Evolutionary conservation across 1,140 invertebrate genomes (phyloP), one percentile per base, ranked within the genome.

Genomic region (Neodiprion pinetum): DNA sequence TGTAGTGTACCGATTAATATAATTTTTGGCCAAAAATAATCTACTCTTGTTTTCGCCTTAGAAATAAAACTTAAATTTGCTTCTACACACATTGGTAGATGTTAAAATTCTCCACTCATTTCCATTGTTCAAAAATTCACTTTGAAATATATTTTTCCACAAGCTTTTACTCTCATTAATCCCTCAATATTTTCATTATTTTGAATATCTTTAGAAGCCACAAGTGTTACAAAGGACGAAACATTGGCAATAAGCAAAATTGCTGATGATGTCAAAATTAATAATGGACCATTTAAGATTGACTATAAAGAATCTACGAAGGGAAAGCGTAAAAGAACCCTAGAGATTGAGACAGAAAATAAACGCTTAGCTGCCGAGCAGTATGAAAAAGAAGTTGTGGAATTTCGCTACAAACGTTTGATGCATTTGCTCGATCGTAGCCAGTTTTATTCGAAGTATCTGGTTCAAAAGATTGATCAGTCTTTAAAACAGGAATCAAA

Each of bases 371-470:
- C 48, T 1, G 75, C 81, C 21, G 78, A 84, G 49, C 65, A 80
- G 9, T 82, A 82, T 73, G 70, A 83, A n/a, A 17, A 61, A 1
- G 73, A 80, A 74, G 28, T 81, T 5, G 74, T 79, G n/a, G 82
- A 87, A 67, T 75, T 83, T 53, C 79, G 81, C 48, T 86, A 87
- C 65, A 87, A 86, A 73, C 75, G 78, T 17, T 79, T 88, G 9
- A 85, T 85, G 81, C 85, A 87, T 80, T 81, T 90, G 9, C 74
- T 90, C 40, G 83, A 78, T 7, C 78, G 83, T 67, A 90, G 89
- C 69, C 80, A 90, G 78, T 88, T 90, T 77, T 89, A 86, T 77
- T 77, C 87, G 1, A 74, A 82, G 8, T 86, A 84, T 76, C 79
- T 90, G 11, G 47, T 82, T 12, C 74, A 83, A 14, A 89, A 89